Evolutionary conservation across 1,140 invertebrate species (phyloP), one percentile per base, ranked within the genome.

Genomic region (Aricia agestis): DNA sequence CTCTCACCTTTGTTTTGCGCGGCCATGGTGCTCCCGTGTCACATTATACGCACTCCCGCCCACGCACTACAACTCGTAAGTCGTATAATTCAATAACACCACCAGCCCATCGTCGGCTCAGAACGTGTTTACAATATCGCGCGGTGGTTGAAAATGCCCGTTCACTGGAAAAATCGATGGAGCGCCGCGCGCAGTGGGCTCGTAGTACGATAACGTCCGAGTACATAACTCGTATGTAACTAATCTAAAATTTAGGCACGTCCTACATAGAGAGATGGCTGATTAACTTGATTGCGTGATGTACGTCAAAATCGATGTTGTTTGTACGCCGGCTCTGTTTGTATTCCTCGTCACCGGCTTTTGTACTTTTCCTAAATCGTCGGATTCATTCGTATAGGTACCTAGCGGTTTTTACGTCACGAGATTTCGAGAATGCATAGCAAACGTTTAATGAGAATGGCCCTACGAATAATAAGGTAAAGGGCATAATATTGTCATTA

Each of bases 111-210:
- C 71, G 69, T 31, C 61, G 69, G 31, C 68, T 61, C 59, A 57
- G 74, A 84, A 87, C 84, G 87, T 87, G 86, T 89, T 88, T 84
- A 83, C 85, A 83, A 86, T 85, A 78, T 81, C 80, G 84, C 81
- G 82, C 10, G 84, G 80, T 80, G 80, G 81, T 83, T 84, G 75
- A 78, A 82, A 87, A 90, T 89, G 84, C 82, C 75, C 87, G 84
- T 85, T 86, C 83, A 71, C 81, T 81, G 85, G 84, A 87, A 90
- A 90, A 90, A 90, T 90, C 88, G 88, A 89, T 90, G 81, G 73
- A 74, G 78, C 85, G 87, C 82, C 86, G 87, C 87, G 88, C 88
- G 88, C 88, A 90, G 71, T 82, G 74, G 70, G 73, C 76, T 78
- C 74, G 78, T 77, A 76, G 75, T 80, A 78, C 78, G 86, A 90